phyloP scores from a whole-genome alignment of 2,113 vertebrate species.

The Microcebus murinus region DNA sequence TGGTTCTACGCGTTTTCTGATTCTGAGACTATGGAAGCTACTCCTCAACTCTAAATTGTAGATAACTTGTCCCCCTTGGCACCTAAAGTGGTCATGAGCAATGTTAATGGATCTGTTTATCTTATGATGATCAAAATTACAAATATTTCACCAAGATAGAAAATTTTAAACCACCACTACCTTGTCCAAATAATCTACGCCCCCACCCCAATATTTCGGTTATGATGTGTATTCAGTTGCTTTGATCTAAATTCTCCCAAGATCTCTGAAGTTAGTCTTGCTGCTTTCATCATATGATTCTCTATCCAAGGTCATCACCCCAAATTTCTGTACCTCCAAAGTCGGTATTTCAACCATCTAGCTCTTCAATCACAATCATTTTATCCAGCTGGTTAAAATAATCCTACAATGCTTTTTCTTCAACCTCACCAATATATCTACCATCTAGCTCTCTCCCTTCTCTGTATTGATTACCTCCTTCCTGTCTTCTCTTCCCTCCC shows the following conservation, averaged over 20 bases:
- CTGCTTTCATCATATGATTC: neutral
- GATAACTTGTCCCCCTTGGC: neutral
- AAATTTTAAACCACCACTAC: neutral
- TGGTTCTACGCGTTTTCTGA: neutral
- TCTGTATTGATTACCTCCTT: neutral
- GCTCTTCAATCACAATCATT: neutral
- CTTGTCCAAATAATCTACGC: neutral
- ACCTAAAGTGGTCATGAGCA: too few species aligned
- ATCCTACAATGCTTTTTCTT: neutral
- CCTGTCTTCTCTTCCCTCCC: neutral
- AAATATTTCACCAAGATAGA: constrained; percentile 11
- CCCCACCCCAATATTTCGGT: neutral
- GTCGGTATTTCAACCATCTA: neutral
- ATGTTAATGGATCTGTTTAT: neutral
- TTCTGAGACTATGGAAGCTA: neutral
- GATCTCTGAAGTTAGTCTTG: neutral
- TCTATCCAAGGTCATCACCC: neutral
- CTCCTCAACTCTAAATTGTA: neutral
- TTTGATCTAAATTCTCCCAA: neutral
- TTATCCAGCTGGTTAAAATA: constrained; percentile 4
- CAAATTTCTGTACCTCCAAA: neutral
- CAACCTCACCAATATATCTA: neutral
- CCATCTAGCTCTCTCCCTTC: neutral
- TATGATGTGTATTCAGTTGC: neutral
- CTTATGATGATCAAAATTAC: neutral